Evolutionary conservation across 2,113 vertebrate genomes (phyloP), one percentile per base, ranked within the genome.

Genomic region (Pachycephala philippinensis): DNA sequence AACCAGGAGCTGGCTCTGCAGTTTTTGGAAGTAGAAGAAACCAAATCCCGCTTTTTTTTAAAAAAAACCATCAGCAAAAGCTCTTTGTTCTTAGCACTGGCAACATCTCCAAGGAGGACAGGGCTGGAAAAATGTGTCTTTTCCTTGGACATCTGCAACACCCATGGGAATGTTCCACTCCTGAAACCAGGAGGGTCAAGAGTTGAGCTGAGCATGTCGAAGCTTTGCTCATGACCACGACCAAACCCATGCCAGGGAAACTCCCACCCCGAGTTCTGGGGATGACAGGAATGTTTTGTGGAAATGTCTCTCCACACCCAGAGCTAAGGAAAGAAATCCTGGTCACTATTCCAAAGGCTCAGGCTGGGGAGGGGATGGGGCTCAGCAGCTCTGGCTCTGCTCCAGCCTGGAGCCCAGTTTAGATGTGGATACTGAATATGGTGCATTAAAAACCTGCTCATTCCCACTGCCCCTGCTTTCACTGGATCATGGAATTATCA

Each of bases 281-380:
- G 82, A 71, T 93, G 92, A 59, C 91, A 90, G 33, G 60, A 54
- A 85, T 2, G 27, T 65, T 90, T 89, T 80, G 54, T 42, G 66
- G 74, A n/a, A 80, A 88, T 66, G 75, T 91, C 74, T 85, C 37
- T 92, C 87, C 92, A 85, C 95, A 78, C 79, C 95, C 93, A 78
- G 79, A 59, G 82, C 75, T 66, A 52, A 93, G 75, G 61, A 76
- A 83, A 57, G 85, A 70, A 83, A 4, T 3, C 42, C 40, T 39
- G 20, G 47, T 60, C 54, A 23, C 14, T 70, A 39, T 81, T 93
- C 52, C 63, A 88, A 57, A 95, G 50, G 50, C 45, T 94, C 35
- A 69, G 39, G 17, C 31, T 61, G 39, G 89, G 87, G 57, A 94
- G 77, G 84, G 65, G 77, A 71, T 61, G 54, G 64, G 64, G 65